Evolutionary conservation across 2,113 vertebrate genomes (phyloP).

Genomic region (Alces alces): DNA sequence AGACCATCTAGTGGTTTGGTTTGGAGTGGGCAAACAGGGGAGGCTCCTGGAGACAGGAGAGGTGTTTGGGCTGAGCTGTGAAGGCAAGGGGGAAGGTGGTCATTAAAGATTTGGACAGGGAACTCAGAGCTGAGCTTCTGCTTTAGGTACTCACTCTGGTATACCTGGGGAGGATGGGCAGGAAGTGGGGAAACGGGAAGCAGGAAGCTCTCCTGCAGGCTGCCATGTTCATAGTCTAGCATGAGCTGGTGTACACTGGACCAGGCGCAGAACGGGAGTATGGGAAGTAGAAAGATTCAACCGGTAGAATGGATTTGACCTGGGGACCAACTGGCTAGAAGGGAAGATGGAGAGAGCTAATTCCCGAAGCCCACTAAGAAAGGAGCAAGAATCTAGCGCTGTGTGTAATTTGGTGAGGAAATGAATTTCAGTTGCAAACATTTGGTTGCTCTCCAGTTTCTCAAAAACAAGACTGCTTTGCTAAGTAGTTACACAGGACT

Average conservation of each 20-base stretch:
- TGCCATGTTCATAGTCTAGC: not conserved
- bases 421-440: not conserved
- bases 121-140: not conserved
- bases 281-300: not conserved
- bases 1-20: not conserved
- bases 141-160: no score
- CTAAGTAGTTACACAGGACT: not conserved
- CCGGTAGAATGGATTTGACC: not conserved
- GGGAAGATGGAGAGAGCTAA: not conserved
- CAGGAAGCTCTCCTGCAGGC: rapidly evolving
- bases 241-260: rapidly evolving
- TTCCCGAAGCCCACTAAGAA: not conserved
- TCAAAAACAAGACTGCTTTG: not conserved
- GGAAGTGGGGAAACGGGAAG: rapidly evolving
- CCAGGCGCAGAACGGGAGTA: no score
- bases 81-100: rapidly evolving
- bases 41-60: not conserved
- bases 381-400: not conserved
- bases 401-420: not conserved
- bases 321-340: not conserved
- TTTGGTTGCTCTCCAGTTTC: not conserved
- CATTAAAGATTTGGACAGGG: not conserved
- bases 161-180: not conserved
- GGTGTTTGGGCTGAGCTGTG: no score
- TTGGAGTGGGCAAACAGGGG: not conserved